phyloP scores from a whole-genome alignment of 2,888 invertebrate species.

The Drosophila mettleri region DNA sequence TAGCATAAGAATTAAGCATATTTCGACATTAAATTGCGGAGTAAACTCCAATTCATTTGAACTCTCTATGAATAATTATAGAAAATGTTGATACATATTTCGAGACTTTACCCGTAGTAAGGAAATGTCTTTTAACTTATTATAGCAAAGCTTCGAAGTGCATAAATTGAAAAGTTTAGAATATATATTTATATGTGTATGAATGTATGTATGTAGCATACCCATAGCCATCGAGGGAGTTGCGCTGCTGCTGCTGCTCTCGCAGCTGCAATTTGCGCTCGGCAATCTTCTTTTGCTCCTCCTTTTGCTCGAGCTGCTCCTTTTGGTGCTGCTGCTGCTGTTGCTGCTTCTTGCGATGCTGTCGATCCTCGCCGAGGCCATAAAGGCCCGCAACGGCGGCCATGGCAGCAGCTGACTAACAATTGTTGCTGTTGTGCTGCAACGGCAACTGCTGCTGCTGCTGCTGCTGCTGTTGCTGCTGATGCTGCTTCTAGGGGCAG shows the following conservation, averaged over 20 bases:
- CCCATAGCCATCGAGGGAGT: constrained; percentile 83
- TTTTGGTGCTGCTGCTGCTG: constrained; percentile 86
- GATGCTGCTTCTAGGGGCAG: constrained; percentile 21
- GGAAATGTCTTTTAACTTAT: too few species aligned
- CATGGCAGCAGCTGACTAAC: constrained; percentile 85
- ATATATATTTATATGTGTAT: constrained; percentile 2
- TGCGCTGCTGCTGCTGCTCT: constrained; percentile 74
- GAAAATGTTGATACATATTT: too few species aligned
- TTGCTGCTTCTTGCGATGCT: constrained; percentile 84
- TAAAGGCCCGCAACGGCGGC: constrained; percentile 93
- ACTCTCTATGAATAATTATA: too few species aligned
- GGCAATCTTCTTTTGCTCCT: constrained; percentile 83
- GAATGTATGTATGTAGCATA: constrained; percentile 40
- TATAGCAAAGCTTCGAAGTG: too few species aligned
- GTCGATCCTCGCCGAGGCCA: constrained; percentile 91
- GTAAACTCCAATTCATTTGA: too few species aligned
- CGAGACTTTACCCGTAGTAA: too few species aligned
- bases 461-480: constrained; percentile 8
- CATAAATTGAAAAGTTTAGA: too few species aligned
- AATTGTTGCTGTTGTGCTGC: constrained; percentile 18
- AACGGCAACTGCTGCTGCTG: constrained; percentile 12
- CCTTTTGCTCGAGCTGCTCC: constrained; percentile 88
- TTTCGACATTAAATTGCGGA: too few species aligned
- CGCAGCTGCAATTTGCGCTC: constrained; percentile 79
- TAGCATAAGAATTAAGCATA: too few species aligned